Evolutionary conservation across 2,113 vertebrate genomes (phyloP).

Genomic region (Microcebus ravelobensis): DNA sequence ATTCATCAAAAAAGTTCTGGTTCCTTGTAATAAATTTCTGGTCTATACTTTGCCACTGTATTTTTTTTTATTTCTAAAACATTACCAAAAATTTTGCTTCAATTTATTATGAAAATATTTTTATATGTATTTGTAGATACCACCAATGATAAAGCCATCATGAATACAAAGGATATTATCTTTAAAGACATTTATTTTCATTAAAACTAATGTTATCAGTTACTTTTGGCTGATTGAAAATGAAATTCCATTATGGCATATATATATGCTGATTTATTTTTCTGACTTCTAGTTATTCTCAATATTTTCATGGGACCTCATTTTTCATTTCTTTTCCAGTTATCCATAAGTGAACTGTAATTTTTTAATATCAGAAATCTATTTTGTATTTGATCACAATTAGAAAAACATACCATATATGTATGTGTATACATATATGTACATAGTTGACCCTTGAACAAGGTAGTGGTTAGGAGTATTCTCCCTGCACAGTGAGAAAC

Average conservation of each 20-base stretch:
- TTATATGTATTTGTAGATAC: not conserved
- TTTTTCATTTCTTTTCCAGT: slow-evolving; percentile 63
- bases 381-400: slow-evolving; percentile 16
- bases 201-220: slow-evolving; percentile 54
- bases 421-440: not conserved
- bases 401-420: not conserved
- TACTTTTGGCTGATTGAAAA: slow-evolving; percentile 45
- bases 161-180: not conserved
- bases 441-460: not conserved
- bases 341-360: not conserved
- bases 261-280: slow-evolving; percentile 32
- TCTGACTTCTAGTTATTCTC: not conserved
- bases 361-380: slow-evolving; percentile 50
- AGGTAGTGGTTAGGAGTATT: not conserved
- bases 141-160: not conserved
- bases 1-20: not conserved
- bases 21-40: not conserved
- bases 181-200: slow-evolving; percentile 4
- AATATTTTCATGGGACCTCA: slow-evolving; percentile 6
- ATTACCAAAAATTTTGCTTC: not conserved
- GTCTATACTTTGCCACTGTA: not conserved
- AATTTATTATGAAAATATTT: not conserved
- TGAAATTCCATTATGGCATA: slow-evolving; percentile 40
- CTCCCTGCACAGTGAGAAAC: not conserved
- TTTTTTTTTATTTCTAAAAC: not conserved